Evolutionary conservation across 2,888 invertebrate species (phyloP), one percentile per base, ranked within the genome.

Genomic region (Laspeyria flexula): DNA sequence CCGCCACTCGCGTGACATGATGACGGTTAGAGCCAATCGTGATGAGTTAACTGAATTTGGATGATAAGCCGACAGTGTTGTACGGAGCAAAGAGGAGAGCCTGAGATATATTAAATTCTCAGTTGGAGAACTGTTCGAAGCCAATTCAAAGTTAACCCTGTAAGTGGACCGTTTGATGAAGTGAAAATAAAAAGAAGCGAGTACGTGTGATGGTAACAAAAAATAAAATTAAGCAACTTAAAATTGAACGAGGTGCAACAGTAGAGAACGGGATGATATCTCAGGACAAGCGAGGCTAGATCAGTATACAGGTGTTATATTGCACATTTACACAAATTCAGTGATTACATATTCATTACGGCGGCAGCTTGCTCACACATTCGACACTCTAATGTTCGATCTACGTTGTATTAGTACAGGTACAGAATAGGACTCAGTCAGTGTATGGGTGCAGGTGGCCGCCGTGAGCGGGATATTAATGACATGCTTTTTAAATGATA

Each of bases 41-140:
- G 85, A 90, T 91, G 91, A 89, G 90, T 91, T 90, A 90, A 89
- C 88, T 88, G 86, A 77, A 84, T 83, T 81, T 83, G 77, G 85
- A 90, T 90, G 90, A 88, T 75, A 90, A 91, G 90, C 92, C 95
- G 94, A 95, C 94, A 95, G 95, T 95, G 95, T 95, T 94, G 94
- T 93, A 90, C 93, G 76, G 94, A 95, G 96, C 96, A 96, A 96
- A 96, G 96, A 96, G 96, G 96, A 96, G 96, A 96, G 95, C 90
- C 96, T 96, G 96, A 95, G 94, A 86, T 95, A 93, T 94, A 94
- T 85, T 83, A 78, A 71, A 83, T 87, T 90, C 90, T 90, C 90
- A 85, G 88, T 81, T 74, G 81, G 90, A 89, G 86, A 86, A 89
- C 77, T 77, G 79, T 84, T 79, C 70, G 83, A 90, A 90, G 90